Percentiles rank a stretch among this genome's conserved stretches.
Conservation (phyloP, 2,797 vertebrate genomes). For the Poeciliopsis gracilis region DNA sequence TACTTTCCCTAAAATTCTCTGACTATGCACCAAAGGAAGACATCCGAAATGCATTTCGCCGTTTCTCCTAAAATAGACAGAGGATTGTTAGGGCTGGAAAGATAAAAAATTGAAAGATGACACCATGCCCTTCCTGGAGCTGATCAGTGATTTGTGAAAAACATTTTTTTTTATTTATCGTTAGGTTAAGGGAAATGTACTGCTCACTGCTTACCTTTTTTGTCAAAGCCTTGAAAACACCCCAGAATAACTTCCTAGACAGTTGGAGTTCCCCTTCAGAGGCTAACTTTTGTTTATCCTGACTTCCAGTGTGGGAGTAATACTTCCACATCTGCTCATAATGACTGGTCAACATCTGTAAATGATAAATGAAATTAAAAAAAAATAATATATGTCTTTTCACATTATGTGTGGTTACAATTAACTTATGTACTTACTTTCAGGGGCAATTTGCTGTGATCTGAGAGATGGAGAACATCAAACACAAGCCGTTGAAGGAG, state of each 20-base stretch:
- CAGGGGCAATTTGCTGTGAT: conserved; percentile 89
- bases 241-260: conserved; percentile 93
- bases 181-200: neutral
- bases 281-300: conserved; percentile 81
- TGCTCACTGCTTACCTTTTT: conserved; percentile 83
- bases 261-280: conserved; percentile 92
- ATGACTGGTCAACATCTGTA: conserved; percentile 90
- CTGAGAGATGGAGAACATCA: conserved; percentile 88
- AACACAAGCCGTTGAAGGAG: conserved; percentile 89
- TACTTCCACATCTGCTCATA: conserved; percentile 94
- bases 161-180: neutral
- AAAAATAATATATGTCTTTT: neutral
- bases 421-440: conserved; percentile 78
- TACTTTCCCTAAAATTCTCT: conserved; percentile 5
- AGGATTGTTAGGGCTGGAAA: neutral
- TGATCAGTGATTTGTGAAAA: conserved; percentile 6
- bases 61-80: conserved; percentile 14
- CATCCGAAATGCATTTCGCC: conserved; percentile 16
- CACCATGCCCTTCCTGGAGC: neutral
- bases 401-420: neutral
- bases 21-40: conserved; percentile 4
- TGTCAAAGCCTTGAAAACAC: conserved; percentile 88
- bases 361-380: neutral
- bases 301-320: conserved; percentile 85
- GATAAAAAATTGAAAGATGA: neutral